Percentiles rank a stretch among this genome's conserved stretches.
These are phyloP conservation scores for Apaloderma vittatum DNA, from an alignment of 2,113 vertebrate genomes.

Conservation along the genomic window DNA sequence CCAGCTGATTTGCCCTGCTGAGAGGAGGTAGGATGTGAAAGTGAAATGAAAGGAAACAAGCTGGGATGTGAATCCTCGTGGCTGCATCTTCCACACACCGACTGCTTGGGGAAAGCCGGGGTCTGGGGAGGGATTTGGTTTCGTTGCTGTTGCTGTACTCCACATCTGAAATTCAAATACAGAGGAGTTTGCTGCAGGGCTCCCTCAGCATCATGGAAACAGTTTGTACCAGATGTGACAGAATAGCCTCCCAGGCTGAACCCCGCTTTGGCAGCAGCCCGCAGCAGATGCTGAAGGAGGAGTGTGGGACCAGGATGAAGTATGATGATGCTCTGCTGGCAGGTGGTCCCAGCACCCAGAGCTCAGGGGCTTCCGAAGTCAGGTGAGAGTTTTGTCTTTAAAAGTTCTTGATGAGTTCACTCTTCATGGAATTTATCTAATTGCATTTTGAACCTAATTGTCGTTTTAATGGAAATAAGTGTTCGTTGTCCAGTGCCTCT, in stretches of 20 bases:
- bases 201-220: neutral
- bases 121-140: neutral
- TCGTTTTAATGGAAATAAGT: neutral
- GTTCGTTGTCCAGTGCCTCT: neutral
- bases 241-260: neutral
- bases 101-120: rapidly evolving
- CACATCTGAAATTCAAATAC: neutral
- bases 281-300: neutral
- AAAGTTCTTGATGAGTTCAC: neutral
- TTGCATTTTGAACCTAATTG: rapidly evolving
- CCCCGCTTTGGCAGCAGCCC: neutral
- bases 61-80: rapidly evolving
- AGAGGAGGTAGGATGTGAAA: neutral
- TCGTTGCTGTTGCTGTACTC: rapidly evolving
- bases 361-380: neutral
- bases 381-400: neutral
- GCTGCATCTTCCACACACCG: neutral
- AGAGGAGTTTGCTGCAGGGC: neutral
- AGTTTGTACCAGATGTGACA: neutral
- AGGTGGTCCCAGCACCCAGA: neutral
- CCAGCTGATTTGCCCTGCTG: neutral
- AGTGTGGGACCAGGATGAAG: neutral
- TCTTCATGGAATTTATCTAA: neutral
- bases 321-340: rapidly evolving
- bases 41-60: neutral